Evolutionary conservation across 2,797 vertebrate genomes (phyloP).

Genomic region (Acestrorhynchus altus): DNA sequence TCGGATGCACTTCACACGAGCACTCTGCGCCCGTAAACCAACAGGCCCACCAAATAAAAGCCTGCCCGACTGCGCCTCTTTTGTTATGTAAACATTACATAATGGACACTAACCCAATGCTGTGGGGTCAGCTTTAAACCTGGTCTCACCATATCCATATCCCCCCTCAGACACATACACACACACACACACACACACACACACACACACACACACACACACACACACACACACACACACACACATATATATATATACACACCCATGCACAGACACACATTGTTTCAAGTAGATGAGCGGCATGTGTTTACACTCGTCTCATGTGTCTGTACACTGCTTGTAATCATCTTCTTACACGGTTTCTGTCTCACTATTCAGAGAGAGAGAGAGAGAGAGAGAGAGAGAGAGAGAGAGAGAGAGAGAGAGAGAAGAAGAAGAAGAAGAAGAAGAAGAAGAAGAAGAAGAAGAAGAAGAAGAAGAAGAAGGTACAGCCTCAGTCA

Average conservation of each 20-base stretch:
- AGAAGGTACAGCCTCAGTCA: too few relatives aligned
- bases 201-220: conserved; percentile 13
- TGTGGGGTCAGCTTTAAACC: neutral
- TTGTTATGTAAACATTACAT: conserved; percentile 50
- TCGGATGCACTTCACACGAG: conserved; percentile 58
- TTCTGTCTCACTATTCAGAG: neutral
- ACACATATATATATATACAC: too few relatives aligned
- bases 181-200: neutral
- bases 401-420: neutral
- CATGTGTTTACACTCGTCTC: neutral
- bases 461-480: too few relatives aligned
- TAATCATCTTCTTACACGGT: neutral
- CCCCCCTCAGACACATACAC: neutral
- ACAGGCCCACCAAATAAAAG: conserved; percentile 42
- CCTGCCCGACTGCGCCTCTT: conserved; percentile 11
- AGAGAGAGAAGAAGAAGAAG: neutral
- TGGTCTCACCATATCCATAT: neutral
- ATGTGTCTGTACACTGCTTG: neutral
- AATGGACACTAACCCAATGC: conserved; percentile 34
- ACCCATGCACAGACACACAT: too few relatives aligned
- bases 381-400: neutral
- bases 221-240: neutral
- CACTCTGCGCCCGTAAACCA: conserved; percentile 41
- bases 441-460: neutral
- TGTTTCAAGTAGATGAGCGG: too few relatives aligned